phyloP scores from a whole-genome alignment of 2,797 vertebrate genomes.

The Protosalanx chinensis region DNA sequence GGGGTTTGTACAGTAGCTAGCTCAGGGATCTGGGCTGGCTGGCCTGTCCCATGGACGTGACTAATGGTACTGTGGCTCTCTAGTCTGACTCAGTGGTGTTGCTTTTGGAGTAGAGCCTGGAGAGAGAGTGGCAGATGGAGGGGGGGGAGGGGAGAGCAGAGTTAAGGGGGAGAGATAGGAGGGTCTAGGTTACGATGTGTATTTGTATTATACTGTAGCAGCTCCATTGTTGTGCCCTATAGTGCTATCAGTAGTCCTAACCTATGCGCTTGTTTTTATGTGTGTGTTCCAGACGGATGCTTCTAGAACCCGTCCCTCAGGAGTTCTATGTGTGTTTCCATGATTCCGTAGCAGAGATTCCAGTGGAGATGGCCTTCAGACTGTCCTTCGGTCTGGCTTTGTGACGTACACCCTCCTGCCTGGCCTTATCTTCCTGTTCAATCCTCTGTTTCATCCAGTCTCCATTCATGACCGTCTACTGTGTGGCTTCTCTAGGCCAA shows the following conservation, averaged over 20 bases:
- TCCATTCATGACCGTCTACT: neutral
- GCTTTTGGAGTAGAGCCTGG: slow-evolving; percentile 7
- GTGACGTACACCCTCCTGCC: slow-evolving; percentile 49
- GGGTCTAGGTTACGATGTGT: neutral
- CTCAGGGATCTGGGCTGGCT: neutral
- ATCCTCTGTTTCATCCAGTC: neutral
- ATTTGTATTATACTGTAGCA: neutral
- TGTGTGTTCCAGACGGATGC: slow-evolving; percentile 78
- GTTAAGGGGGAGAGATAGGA: slow-evolving; percentile 10
- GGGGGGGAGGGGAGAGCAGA: neutral
- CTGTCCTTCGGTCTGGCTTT: slow-evolving; percentile 86
- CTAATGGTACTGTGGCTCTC: neutral
- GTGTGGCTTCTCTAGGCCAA: neutral
- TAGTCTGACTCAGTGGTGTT: neutral
- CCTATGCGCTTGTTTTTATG: neutral
- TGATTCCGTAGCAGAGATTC: slow-evolving; percentile 89
- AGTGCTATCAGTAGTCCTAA: neutral
- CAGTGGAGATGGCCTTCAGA: slow-evolving; percentile 92
- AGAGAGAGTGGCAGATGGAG: neutral
- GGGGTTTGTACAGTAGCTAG: neutral
- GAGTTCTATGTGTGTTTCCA: slow-evolving; percentile 97
- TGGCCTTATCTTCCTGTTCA: neutral
- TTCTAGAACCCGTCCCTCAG: slow-evolving; percentile 87
- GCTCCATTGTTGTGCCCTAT: slow-evolving; percentile 1
- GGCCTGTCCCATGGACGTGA: slow-evolving; percentile 1